Evolutionary conservation across 2,888 invertebrate species (phyloP).

Genomic region (Cryptocheilus praepositus): DNA sequence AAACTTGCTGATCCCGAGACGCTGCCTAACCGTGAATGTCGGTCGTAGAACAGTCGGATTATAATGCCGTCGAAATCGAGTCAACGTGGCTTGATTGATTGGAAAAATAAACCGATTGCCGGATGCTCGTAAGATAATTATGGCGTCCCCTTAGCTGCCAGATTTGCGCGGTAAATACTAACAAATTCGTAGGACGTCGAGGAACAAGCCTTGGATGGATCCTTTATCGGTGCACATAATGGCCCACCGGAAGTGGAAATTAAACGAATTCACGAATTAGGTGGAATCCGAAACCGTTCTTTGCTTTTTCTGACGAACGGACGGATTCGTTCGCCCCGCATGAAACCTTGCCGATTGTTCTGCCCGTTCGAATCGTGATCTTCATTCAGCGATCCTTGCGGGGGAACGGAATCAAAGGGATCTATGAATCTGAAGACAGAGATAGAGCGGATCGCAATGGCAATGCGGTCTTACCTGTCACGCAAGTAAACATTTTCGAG

Average conservation of each 20-base stretch:
- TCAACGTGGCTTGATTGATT: neutral
- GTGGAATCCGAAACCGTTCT: slow-evolving; percentile 19
- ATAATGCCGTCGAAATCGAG: slow-evolving; percentile 23
- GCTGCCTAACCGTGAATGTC: slow-evolving; percentile 19
- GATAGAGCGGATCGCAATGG: too few relatives aligned
- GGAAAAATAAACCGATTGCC: too few relatives aligned
- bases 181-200: slow-evolving; percentile 7
- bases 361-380: slow-evolving; percentile 4
- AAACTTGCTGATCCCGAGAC: slow-evolving; percentile 45
- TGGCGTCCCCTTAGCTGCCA: too few relatives aligned
- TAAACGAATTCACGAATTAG: slow-evolving; percentile 24
- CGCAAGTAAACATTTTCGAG: too few relatives aligned
- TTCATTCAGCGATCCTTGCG: slow-evolving; percentile 5
- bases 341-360: slow-evolving; percentile 2
- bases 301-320: slow-evolving; percentile 7
- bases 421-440: neutral
- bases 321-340: neutral
- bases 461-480: too few relatives aligned
- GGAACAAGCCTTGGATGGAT: neutral
- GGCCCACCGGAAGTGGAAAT: slow-evolving; percentile 19
- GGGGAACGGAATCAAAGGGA: neutral
- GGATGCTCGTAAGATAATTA: too few relatives aligned
- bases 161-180: neutral
- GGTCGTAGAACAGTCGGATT: slow-evolving; percentile 25
- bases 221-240: slow-evolving; percentile 10